A percentile compares a stretch with the other conserved stretches of the same genome.
Evolutionary conservation across 2,113 vertebrate genomes (phyloP).

Genomic region (Mus musculus): DNA sequence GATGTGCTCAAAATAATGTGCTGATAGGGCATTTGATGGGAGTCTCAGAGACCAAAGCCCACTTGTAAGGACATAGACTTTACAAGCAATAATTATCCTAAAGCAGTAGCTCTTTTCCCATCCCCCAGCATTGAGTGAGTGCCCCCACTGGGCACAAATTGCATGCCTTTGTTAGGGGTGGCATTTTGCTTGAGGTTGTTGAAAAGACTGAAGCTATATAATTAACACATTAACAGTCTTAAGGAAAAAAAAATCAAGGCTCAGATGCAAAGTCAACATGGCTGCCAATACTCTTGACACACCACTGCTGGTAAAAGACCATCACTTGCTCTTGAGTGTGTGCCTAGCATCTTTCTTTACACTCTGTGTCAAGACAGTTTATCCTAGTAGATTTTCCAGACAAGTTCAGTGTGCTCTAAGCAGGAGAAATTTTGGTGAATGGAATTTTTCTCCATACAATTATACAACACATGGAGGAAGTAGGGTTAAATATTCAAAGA

Average conservation of each 20-base stretch:
- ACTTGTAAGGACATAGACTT: background rate
- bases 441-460: slow-evolving; percentile 46
- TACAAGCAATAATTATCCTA: too few species aligned
- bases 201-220: background rate
- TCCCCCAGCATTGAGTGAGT: background rate
- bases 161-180: background rate
- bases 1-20: background rate
- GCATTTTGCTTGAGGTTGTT: background rate
- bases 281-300: background rate
- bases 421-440: slow-evolving; percentile 9
- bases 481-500: slow-evolving; percentile 45
- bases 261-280: background rate
- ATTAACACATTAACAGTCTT: background rate
- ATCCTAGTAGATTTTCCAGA: background rate
- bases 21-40: background rate
- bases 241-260: background rate
- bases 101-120: background rate
- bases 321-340: background rate
- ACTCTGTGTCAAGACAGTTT: background rate
- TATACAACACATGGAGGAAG: slow-evolving; percentile 1
- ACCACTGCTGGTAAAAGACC: background rate
- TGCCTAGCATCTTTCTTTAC: background rate
- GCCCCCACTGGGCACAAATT: background rate
- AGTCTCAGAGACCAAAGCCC: background rate
- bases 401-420: slow-evolving; percentile 19